Base-by-base conservation (phyloP, 2,797 vertebrate species). In the Danio choprae region DNA sequence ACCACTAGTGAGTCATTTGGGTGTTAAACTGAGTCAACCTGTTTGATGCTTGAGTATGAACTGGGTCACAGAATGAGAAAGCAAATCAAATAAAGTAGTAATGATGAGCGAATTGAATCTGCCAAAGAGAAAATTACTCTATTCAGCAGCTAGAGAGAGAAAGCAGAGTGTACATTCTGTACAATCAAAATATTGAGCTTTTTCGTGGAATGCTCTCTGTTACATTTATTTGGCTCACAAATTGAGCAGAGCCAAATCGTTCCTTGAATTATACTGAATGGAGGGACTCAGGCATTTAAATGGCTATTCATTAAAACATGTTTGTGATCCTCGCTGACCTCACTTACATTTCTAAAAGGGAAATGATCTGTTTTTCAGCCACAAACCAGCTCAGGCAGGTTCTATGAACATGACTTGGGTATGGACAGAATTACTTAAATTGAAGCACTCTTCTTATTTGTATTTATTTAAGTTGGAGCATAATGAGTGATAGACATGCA, bases 71-170 rank as follows among this genome's bases (percentile, higher is more conserved):
- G 20, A 79, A 44, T 41, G 36, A 67, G 48, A 78, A 70, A 29
- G 60, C 59, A 72, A 81, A 80, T 83, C 64, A 72, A 83, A 74
- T 80, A 63, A 82, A 83, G 50, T 81, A 68, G 48, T 72, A 72
- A 55, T 79, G 65, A 72, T 79, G 11, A 72, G 73, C 7, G n/a
- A 50, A 74, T 70, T 55, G 80, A 16, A 55, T 4, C 58, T 36
- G 29, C 9, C 8, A 77, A 48, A 40, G 22, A 6, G n/a, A 56
- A 58, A 79, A 76, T 70, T 13, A 59, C 9, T 74, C 22, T 20
- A 9, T n/a, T 38, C 44, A 46, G 63, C 3, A 58, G 62, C 50
- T 53, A 44, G 40, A 51, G 4, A 74, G 13, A 50, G 18, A 50
- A 18, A 41, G 8, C 7, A 60, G 16, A 41, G 15, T 62, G 73